Percentiles rank a stretch among this genome's conserved stretches.
phyloP scores from a whole-genome alignment of 1,140 invertebrate genomes.

The Leucophenga varia region DNA sequence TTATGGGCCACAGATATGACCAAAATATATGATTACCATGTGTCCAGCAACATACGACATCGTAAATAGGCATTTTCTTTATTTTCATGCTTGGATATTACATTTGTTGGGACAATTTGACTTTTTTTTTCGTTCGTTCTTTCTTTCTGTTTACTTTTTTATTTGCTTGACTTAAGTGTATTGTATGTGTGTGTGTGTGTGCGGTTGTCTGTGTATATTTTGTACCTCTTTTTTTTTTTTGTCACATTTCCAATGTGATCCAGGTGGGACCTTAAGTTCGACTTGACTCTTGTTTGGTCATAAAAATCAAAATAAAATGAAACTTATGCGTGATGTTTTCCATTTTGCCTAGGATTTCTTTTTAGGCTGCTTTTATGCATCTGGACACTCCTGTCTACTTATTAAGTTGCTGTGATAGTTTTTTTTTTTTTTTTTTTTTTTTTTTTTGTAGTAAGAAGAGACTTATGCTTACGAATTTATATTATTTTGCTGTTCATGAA shows the following conservation, averaged over 20 bases:
- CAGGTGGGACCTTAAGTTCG: slow-evolving; percentile 44
- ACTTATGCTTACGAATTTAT: too few relatives aligned
- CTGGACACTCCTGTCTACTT: too few relatives aligned
- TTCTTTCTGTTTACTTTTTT: slow-evolving; percentile 3
- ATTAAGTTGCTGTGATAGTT: too few relatives aligned
- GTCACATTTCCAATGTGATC: slow-evolving; percentile 40
- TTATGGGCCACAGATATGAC: slow-evolving; percentile 56
- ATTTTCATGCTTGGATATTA: slow-evolving; percentile 38
- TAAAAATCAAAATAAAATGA: slow-evolving; percentile 57
- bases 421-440: too few relatives aligned
- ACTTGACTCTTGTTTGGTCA: slow-evolving; percentile 13
- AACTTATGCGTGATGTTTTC: slow-evolving; percentile 53
- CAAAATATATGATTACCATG: slow-evolving; percentile 57
- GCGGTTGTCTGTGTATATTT: slow-evolving; percentile 16
- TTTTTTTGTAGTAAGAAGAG: too few relatives aligned
- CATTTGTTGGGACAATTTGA: slow-evolving; percentile 19
- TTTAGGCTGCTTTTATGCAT: too few relatives aligned
- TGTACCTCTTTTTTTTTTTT: slow-evolving; percentile 32
- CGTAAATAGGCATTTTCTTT: slow-evolving; percentile 56
- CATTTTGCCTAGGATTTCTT: slow-evolving; percentile 23
- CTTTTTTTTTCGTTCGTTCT: slow-evolving; percentile 1
- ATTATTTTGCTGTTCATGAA: too few relatives aligned
- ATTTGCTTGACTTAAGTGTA: too few relatives aligned
- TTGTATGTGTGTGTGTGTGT: too few relatives aligned
- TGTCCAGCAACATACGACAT: slow-evolving; percentile 51